phyloP scores from a whole-genome alignment of 2,797 vertebrate genomes.

The Melanogrammus aeglefinus region DNA sequence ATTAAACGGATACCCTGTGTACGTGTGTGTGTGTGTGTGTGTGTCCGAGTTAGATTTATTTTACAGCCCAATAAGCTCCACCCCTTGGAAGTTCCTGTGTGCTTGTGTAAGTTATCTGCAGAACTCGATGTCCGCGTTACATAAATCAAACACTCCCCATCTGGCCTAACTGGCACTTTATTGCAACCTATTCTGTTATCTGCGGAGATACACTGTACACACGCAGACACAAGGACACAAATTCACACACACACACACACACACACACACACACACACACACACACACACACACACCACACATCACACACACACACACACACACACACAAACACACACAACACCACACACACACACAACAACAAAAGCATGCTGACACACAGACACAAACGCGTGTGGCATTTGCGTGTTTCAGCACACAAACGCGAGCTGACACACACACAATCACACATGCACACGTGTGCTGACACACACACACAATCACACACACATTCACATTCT shows the following conservation, averaged over 20 bases:
- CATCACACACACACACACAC: too few species aligned
- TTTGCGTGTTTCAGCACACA: neutral
- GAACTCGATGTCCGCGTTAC: neutral
- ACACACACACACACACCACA: too few species aligned
- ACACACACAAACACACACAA: too few species aligned
- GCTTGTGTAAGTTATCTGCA: neutral
- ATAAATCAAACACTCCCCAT: neutral
- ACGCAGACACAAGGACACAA: too few species aligned
- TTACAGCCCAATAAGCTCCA: neutral
- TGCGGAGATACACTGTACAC: too few species aligned
- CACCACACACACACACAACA: too few species aligned
- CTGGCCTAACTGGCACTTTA: too few species aligned
- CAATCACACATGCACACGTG: neutral
- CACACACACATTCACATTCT: slow-evolving; percentile 9
- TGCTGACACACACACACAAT: neutral
- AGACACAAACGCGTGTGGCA: too few species aligned
- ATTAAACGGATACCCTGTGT: too few species aligned
- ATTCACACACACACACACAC: slow-evolving; percentile 13
- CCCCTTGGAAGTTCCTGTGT: neutral
- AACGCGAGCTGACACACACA: neutral
- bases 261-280: neutral
- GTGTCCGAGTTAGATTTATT: neutral
- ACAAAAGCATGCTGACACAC: too few species aligned
- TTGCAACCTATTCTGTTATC: too few species aligned
- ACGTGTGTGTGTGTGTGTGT: too few species aligned